These are phyloP conservation scores for Xanthostigma xanthostigma DNA, from an alignment of 2,888 invertebrate genomes.

Conservation along the genomic window DNA sequence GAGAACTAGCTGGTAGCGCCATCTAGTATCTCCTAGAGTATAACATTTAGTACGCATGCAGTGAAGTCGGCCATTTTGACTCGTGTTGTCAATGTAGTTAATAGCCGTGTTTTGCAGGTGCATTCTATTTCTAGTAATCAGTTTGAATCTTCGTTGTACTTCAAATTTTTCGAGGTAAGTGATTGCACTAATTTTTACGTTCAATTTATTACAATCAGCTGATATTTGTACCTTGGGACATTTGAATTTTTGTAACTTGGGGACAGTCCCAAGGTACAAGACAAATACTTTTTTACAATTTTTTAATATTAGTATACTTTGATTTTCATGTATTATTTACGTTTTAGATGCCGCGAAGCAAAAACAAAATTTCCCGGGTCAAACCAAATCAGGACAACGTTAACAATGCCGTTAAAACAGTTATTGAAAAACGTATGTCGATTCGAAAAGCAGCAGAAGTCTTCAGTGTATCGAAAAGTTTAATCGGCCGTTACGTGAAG, in stretches of 20 bases:
- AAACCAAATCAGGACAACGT: slow-evolving; percentile 2
- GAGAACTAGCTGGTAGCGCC: too few species aligned
- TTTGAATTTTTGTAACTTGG: too few species aligned
- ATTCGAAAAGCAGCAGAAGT: too few species aligned
- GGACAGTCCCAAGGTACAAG: too few species aligned
- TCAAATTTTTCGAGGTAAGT: background rate
- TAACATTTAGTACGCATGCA: too few species aligned
- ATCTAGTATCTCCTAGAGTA: too few species aligned
- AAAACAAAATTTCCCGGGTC: background rate
- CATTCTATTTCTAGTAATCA: background rate
- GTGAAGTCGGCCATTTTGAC: too few species aligned
- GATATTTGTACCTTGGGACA: too few species aligned
- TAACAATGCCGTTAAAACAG: slow-evolving; percentile 3
- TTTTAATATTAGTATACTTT: background rate
- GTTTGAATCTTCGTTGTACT: background rate
- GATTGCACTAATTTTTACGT: background rate
- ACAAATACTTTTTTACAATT: too few species aligned
- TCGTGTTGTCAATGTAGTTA: too few species aligned
- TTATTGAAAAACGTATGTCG: too few species aligned
- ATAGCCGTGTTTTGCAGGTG: background rate
- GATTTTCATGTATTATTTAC: background rate
- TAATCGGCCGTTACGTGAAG: slow-evolving; percentile 8
- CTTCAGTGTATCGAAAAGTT: slow-evolving; percentile 5
- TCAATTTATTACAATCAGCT: too few species aligned
- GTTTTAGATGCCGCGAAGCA: slow-evolving; percentile 7